phyloP scores from a whole-genome alignment of 2,113 vertebrate genomes.

The Ophiodon elongatus region DNA sequence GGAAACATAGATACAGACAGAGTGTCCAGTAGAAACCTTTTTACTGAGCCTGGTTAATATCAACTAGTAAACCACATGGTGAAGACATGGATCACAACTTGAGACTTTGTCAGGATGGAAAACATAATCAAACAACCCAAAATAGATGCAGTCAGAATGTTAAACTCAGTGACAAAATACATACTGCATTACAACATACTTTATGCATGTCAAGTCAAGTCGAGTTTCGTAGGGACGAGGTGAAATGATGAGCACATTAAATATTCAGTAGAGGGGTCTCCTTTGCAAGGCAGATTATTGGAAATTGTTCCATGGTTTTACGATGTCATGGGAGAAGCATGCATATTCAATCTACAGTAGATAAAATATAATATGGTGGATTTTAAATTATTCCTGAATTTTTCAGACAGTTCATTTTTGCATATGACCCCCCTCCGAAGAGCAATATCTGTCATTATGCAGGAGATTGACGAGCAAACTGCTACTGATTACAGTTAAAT shows the following conservation, averaged over 20 bases:
- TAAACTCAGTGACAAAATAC: neutral
- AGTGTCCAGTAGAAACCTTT: neutral
- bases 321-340: slow-evolving; percentile 37
- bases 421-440: slow-evolving; percentile 6
- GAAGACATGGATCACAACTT: neutral
- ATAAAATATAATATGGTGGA: slow-evolving; percentile 21
- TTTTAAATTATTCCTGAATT: slow-evolving; percentile 39
- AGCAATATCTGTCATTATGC: slow-evolving; percentile 18
- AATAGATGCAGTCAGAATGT: neutral
- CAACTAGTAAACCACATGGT: neutral
- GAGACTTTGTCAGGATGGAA: neutral
- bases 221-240: neutral
- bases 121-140: neutral
- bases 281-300: slow-evolving; percentile 36
- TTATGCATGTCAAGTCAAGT: neutral
- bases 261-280: neutral
- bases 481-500: neutral
- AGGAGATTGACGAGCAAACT: neutral
- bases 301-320: slow-evolving; percentile 24
- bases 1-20: slow-evolving; percentile 32
- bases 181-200: neutral
- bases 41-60: neutral
- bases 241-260: slow-evolving; percentile 13
- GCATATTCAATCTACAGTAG: slow-evolving; percentile 32
- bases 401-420: slow-evolving; percentile 15